phyloP scores from a whole-genome alignment of 2,797 vertebrate genomes.

The Alectoris magna region DNA sequence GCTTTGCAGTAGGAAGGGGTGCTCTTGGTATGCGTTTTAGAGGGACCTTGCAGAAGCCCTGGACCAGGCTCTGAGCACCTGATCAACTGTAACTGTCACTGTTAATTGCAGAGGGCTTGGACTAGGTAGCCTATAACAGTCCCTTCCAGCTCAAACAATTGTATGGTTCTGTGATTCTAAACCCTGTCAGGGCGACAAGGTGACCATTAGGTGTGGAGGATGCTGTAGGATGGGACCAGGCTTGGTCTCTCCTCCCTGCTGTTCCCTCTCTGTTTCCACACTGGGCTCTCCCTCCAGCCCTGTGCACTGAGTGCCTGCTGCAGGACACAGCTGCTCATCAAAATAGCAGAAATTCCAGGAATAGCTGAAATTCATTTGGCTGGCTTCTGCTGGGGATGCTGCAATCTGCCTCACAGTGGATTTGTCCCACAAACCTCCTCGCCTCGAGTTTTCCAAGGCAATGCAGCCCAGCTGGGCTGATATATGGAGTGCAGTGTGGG shows the following conservation, averaged over 20 bases:
- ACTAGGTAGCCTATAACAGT: too few relatives aligned
- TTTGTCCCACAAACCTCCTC: not conserved
- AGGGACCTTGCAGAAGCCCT: not conserved
- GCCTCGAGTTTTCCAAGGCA: not conserved
- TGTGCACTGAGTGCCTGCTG: not conserved
- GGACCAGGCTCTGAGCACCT: too few relatives aligned
- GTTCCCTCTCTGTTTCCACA: not conserved
- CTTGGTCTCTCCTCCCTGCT: not conserved
- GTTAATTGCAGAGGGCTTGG: too few relatives aligned
- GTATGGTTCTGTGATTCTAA: not conserved
- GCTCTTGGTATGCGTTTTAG: not conserved
- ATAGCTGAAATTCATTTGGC: not conserved
- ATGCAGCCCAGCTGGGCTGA: not conserved
- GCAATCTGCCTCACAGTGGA: not conserved
- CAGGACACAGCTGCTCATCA: not conserved
- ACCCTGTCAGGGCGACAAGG: not conserved
- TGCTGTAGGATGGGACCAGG: not conserved
- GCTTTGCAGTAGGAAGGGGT: not conserved
- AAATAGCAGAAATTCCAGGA: conserved; percentile 28
- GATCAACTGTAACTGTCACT: too few relatives aligned
- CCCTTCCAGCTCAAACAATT: too few relatives aligned
- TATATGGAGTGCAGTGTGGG: not conserved
- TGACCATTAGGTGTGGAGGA: not conserved
- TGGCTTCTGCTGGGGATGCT: not conserved
- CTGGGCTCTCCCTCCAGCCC: not conserved